Percentiles rank a stretch among this genome's conserved stretches.
These are phyloP conservation scores for Rhogogaster chlorosoma DNA, from an alignment of 2,888 invertebrate species.

Conservation along the genomic window DNA sequence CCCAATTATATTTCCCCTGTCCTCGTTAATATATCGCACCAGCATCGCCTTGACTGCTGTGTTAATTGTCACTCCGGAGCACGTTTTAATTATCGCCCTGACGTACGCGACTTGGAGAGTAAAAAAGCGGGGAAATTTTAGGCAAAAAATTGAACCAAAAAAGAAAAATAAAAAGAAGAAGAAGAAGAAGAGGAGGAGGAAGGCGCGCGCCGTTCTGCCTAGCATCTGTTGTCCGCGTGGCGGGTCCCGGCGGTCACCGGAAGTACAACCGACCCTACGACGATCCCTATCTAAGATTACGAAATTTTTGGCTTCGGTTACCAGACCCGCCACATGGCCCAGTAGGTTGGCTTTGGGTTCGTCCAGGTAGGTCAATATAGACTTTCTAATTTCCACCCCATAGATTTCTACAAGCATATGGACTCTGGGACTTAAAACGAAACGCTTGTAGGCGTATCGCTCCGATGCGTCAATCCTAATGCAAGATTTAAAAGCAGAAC, in stretches of 20 bases:
- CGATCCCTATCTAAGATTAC: conserved; percentile 63
- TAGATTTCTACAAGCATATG: not conserved
- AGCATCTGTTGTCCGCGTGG: conserved; percentile 56
- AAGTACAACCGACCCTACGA: conserved; percentile 48
- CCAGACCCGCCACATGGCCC: conserved; percentile 31
- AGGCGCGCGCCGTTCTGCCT: conserved; percentile 4
- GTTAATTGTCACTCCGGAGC: conserved; percentile 31
- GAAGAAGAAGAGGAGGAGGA: not conserved
- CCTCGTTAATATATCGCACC: conserved; percentile 28
- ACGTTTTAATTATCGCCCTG: conserved; percentile 46
- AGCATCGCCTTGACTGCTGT: conserved; percentile 1
- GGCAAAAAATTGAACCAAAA: conserved; percentile 20
- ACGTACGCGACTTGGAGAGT: conserved; percentile 45
- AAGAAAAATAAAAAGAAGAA: conserved; percentile 15
- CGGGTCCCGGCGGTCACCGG: conserved; percentile 20
- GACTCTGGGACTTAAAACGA: not conserved
- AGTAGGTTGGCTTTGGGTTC: not conserved
- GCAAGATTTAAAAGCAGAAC: not conserved
- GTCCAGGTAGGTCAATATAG: conserved; percentile 34
- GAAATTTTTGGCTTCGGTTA: conserved; percentile 58
- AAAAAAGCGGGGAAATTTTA: not conserved
- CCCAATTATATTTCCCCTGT: conserved; percentile 28
- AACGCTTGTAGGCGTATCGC: conserved; percentile 29
- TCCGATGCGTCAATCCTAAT: not conserved
- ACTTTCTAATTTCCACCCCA: conserved; percentile 40